Conservation (phyloP, 2,797 vertebrate genomes). For the Poeciliopsis infans region DNA sequence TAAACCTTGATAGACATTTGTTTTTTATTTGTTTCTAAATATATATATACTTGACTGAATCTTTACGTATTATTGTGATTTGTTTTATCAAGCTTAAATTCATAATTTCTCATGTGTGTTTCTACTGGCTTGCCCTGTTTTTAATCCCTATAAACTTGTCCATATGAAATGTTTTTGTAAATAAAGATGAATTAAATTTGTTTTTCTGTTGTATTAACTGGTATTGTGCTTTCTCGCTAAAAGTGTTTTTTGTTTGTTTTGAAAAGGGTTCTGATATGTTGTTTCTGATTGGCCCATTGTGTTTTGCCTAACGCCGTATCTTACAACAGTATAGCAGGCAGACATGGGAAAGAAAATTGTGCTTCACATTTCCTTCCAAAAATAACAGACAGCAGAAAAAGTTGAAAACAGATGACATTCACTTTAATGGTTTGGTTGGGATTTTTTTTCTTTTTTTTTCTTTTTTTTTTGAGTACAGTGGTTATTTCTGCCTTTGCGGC, state of each 20-base stretch:
- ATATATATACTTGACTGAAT: background rate
- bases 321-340: background rate
- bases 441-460: slow-evolving; percentile 33
- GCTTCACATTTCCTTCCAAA: slow-evolving; percentile 2
- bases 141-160: background rate
- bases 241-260: background rate
- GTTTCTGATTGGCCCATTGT: background rate
- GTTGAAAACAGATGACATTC: slow-evolving; percentile 79
- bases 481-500: slow-evolving; percentile 80
- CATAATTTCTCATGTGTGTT: background rate
- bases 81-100: background rate
- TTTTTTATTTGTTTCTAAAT: background rate
- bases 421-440: slow-evolving; percentile 83
- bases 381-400: slow-evolving; percentile 27
- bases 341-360: background rate
- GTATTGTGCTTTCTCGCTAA: background rate
- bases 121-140: background rate
- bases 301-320: background rate
- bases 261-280: background rate
- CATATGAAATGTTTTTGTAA: background rate
- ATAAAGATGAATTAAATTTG: background rate
- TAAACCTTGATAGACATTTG: background rate
- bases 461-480: slow-evolving; percentile 82
- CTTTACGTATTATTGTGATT: background rate
- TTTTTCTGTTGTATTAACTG: background rate